Conservation (phyloP, 2,113 vertebrate genomes). For the Hoplias malabaricus region DNA sequence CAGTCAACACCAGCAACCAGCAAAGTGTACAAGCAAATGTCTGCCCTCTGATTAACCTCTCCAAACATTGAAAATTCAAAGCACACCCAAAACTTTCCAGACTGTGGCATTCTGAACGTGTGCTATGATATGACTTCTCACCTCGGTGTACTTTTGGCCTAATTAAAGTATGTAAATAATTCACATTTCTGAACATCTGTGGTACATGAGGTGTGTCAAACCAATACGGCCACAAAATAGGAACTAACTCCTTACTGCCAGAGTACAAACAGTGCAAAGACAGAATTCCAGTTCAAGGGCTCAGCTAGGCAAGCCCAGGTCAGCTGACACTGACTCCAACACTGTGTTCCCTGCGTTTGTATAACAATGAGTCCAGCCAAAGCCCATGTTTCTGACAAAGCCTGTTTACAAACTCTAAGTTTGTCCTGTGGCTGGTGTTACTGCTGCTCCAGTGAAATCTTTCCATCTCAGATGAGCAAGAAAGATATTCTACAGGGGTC, state of each 20-base stretch:
- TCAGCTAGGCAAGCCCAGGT: background rate
- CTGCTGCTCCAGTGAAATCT: constrained; percentile 13
- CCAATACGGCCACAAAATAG: background rate
- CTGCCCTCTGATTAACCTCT: background rate
- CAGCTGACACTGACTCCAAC: constrained; percentile 17
- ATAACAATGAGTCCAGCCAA: constrained; percentile 38
- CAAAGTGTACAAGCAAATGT: background rate
- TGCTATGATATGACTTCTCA: background rate
- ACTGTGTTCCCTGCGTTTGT: background rate
- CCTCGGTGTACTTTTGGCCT: background rate
- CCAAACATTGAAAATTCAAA: background rate
- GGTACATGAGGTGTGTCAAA: background rate
- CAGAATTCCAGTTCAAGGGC: background rate
- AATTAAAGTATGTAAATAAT: background rate
- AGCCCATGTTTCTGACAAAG: constrained; percentile 19
- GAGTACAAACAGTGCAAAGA: background rate
- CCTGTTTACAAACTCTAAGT: constrained; percentile 25
- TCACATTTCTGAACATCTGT: background rate
- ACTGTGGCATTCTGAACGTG: background rate
- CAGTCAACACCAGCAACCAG: background rate
- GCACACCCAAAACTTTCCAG: background rate
- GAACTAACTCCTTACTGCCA: background rate
- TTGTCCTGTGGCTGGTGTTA: constrained; percentile 37
- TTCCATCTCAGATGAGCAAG: constrained; percentile 12
- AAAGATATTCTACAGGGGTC: constrained; percentile 7